Percentiles rank a stretch among this genome's conserved stretches.
Evolutionary conservation across 2,888 invertebrate species (phyloP).

Genomic region (Watsonalla cultraria): DNA sequence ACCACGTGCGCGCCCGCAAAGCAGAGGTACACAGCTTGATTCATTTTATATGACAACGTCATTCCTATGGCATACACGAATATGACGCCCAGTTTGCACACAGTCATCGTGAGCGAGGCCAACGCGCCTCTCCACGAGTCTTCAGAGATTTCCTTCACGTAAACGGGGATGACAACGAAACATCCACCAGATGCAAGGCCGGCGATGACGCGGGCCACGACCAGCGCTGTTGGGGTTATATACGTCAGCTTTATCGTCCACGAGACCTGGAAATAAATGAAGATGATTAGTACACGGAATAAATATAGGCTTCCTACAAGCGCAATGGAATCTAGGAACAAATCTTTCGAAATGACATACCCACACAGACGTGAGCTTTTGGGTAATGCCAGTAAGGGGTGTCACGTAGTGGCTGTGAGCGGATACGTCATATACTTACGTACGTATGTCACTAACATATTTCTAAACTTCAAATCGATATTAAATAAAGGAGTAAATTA

Average conservation of each 20-base stretch:
- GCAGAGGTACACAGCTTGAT: conserved; percentile 44
- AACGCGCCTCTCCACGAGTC: conserved; percentile 49
- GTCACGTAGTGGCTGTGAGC: too few species aligned
- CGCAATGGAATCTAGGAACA: too few species aligned
- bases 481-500: too few species aligned
- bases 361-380: too few species aligned
- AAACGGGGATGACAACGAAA: conserved; percentile 52
- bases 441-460: too few species aligned
- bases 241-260: conserved; percentile 48
- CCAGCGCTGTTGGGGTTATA: conserved; percentile 35
- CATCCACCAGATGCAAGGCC: conserved; percentile 52
- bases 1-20: conserved; percentile 38
- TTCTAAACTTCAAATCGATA: too few species aligned
- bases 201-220: conserved; percentile 43
- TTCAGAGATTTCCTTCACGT: conserved; percentile 55
- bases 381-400: too few species aligned
- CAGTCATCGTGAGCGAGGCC: conserved; percentile 52
- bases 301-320: too few species aligned
- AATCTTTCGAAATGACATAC: too few species aligned
- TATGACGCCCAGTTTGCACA: conserved; percentile 58
- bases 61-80: conserved; percentile 55
- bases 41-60: conserved; percentile 35
- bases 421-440: too few species aligned
- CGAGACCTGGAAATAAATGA: conserved; percentile 41
- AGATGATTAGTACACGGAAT: neutral